Conservation (phyloP, 2,797 vertebrate genomes). For the Ctenopoma multispine region DNA sequence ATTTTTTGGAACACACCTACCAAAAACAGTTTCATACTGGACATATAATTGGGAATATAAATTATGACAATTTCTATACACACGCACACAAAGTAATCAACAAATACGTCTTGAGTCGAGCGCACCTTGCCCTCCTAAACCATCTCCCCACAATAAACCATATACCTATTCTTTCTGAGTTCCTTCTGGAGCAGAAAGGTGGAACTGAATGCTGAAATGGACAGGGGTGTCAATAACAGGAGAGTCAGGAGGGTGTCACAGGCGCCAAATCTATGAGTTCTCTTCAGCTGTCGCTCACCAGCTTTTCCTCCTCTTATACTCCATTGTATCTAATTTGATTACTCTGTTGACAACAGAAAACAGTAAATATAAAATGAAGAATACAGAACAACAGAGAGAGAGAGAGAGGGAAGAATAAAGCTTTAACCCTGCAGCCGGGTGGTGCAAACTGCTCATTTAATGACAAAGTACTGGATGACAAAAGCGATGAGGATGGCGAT, state of each 20-base stretch:
- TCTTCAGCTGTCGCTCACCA: conserved; percentile 23
- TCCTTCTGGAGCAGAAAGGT: conserved; percentile 54
- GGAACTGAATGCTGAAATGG: conserved; percentile 55
- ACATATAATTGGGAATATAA: conserved; percentile 82
- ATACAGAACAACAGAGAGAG: conserved; percentile 66
- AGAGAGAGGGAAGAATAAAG: conserved; percentile 61
- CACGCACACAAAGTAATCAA: conserved; percentile 35
- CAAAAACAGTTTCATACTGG: conserved; percentile 75
- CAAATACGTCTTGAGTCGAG: conserved; percentile 52
- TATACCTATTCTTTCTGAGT: conserved; percentile 36
- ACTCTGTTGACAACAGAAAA: conserved; percentile 70
- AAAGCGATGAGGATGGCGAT: conserved; percentile 98
- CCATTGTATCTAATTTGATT: conserved; percentile 77
- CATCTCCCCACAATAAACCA: conserved; percentile 25
- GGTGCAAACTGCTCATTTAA: conserved; percentile 89
- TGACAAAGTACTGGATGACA: conserved; percentile 98
- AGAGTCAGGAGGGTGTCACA: conserved; percentile 56
- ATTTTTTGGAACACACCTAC: conserved; percentile 76
- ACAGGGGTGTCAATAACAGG: conserved; percentile 48
- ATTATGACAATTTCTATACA: conserved; percentile 82
- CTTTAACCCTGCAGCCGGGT: conserved; percentile 82
- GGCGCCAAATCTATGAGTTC: conserved; percentile 36
- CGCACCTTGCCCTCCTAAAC: background rate
- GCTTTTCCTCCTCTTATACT: conserved; percentile 34
- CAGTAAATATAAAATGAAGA: conserved; percentile 61